These are phyloP conservation scores for Mythimna ferrago DNA, from an alignment of 2,888 invertebrate genomes.

Conservation along the genomic window DNA sequence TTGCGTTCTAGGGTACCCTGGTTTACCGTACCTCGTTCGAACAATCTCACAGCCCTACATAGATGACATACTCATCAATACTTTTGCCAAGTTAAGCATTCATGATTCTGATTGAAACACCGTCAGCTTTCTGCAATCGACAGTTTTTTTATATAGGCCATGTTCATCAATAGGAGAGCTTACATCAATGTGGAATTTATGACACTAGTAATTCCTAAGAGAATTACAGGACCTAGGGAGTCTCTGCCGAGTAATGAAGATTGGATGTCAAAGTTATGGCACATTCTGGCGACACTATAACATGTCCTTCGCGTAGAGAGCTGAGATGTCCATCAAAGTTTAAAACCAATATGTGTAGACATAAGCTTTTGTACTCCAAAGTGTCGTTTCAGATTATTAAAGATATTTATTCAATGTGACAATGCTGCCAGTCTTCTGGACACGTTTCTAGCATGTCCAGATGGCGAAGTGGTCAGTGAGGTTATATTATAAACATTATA, in stretches of 20 bases:
- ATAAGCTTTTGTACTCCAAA: too few species aligned
- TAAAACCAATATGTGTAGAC: not conserved
- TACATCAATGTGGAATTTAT: not conserved
- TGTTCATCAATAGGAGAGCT: not conserved
- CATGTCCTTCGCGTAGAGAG: not conserved
- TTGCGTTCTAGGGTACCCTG: too few species aligned
- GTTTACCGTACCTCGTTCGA: too few species aligned
- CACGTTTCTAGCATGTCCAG: too few species aligned
- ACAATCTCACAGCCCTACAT: too few species aligned
- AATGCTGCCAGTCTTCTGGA: too few species aligned
- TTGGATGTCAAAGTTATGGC: slow-evolving; percentile 11
- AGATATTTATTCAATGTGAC: too few species aligned
- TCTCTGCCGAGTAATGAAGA: not conserved
- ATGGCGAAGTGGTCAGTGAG: too few species aligned
- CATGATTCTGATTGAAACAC: not conserved
- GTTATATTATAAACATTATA: too few species aligned
- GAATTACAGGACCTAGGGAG: not conserved
- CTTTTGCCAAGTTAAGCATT: not conserved
- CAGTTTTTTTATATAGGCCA: not conserved
- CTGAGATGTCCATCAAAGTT: slow-evolving; percentile 16
- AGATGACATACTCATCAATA: not conserved
- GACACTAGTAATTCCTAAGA: not conserved
- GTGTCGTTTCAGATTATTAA: too few species aligned
- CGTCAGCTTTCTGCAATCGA: not conserved
- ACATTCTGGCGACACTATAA: slow-evolving; percentile 7